phyloP scores from a whole-genome alignment of 2,113 vertebrate species.

The Cebidichthys violaceus region DNA sequence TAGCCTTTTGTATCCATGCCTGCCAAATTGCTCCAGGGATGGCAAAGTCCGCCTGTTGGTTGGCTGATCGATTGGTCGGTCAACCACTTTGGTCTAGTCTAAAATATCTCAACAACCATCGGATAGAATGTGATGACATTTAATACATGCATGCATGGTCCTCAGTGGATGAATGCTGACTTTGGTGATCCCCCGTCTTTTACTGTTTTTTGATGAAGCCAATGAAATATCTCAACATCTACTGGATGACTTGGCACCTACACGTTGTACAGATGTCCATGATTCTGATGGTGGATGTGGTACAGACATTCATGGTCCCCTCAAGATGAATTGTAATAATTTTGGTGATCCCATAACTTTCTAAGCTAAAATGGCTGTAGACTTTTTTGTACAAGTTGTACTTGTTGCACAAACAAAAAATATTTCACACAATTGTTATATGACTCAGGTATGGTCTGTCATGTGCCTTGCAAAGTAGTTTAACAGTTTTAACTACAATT shows the following conservation, averaged over 20 bases:
- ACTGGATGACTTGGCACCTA: not conserved
- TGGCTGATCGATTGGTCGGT: not conserved
- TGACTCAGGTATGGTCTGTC: not conserved
- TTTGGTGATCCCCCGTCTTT: not conserved
- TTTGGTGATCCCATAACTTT: not conserved
- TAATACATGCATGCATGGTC: not conserved
- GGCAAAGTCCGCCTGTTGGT: not conserved
- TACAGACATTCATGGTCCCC: not conserved
- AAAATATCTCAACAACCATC: not conserved
- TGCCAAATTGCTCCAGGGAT: not conserved
- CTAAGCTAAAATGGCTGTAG: not conserved
- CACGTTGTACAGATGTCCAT: too few species aligned
- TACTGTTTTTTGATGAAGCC: not conserved
- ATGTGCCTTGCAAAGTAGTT: not conserved
- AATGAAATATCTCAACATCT: not conserved
- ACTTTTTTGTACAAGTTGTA: not conserved
- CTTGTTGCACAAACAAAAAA: not conserved
- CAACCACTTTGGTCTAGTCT: not conserved
- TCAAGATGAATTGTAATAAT: not conserved
- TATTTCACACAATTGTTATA: not conserved
- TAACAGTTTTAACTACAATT: not conserved
- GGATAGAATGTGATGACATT: not conserved
- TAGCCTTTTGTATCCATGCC: not conserved
- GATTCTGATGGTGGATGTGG: not conserved
- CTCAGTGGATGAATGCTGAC: not conserved